phyloP scores from a whole-genome alignment of 2,797 vertebrate genomes.

The Echiichthys vipera region DNA sequence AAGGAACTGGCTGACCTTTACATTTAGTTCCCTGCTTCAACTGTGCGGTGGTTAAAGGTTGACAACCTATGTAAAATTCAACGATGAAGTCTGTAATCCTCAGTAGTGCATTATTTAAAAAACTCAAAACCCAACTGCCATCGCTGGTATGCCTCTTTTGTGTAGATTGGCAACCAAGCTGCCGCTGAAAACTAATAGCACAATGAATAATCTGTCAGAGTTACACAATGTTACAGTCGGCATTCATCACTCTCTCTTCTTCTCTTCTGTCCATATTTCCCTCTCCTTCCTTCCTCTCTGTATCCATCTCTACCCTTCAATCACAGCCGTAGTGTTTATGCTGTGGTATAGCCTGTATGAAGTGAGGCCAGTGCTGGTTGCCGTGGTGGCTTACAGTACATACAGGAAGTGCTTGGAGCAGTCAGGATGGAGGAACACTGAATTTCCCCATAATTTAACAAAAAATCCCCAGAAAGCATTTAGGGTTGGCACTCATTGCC shows the following conservation, averaged over 20 bases:
- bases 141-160: slow-evolving; percentile 72
- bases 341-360: slow-evolving; percentile 57
- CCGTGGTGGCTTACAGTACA: slow-evolving; percentile 66
- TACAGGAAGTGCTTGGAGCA: slow-evolving; percentile 62
- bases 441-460: slow-evolving; percentile 15
- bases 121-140: slow-evolving; percentile 70
- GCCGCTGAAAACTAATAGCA: slow-evolving; percentile 79
- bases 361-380: slow-evolving; percentile 56
- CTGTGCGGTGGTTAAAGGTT: slow-evolving; percentile 66
- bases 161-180: slow-evolving; percentile 77
- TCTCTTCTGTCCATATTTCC: slow-evolving; percentile 46
- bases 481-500: not conserved
- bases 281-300: slow-evolving; percentile 26
- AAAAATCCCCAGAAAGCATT: slow-evolving; percentile 17
- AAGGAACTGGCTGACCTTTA: slow-evolving; percentile 63
- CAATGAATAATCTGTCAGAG: slow-evolving; percentile 78
- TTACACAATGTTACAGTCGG: slow-evolving; percentile 78
- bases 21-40: slow-evolving; percentile 55
- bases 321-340: slow-evolving; percentile 66
- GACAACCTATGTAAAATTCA: slow-evolving; percentile 71
- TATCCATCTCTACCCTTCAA: slow-evolving; percentile 57
- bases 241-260: slow-evolving; percentile 70
- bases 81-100: slow-evolving; percentile 71
- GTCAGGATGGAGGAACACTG: slow-evolving; percentile 26
- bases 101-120: slow-evolving; percentile 73